These are phyloP conservation scores for Netelia fuscicornis DNA, from an alignment of 2,888 invertebrate genomes.

Conservation along the genomic window DNA sequence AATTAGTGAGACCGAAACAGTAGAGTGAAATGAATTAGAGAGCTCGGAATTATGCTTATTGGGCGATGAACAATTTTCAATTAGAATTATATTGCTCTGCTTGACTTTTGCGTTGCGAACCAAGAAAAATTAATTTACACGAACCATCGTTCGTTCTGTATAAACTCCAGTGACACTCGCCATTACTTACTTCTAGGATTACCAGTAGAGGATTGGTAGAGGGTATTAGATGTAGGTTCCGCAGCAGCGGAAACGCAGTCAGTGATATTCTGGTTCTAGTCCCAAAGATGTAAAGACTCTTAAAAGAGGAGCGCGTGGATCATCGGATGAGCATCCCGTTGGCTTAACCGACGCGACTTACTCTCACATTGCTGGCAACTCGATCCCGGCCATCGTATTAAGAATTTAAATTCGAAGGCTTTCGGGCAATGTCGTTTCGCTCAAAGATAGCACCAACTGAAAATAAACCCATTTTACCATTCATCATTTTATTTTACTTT, in stretches of 20 bases:
- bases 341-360: background rate
- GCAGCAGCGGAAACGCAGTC: background rate
- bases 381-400: background rate
- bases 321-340: background rate
- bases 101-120: conserved; percentile 56
- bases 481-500: background rate
- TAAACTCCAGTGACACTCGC: conserved; percentile 51
- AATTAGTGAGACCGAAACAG: conserved; percentile 71
- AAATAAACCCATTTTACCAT: background rate
- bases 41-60: conserved; percentile 50
- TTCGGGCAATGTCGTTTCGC: background rate
- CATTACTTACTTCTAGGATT: conserved; percentile 73
- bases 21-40: background rate
- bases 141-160: background rate
- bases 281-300: background rate
- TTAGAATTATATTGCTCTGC: conserved; percentile 70
- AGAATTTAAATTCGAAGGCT: background rate
- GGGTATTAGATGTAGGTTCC: background rate
- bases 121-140: background rate
- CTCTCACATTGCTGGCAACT: background rate
- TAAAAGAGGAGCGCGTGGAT: background rate
- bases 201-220: conserved; percentile 47
- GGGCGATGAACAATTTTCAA: conserved; percentile 78
- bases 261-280: background rate
- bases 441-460: background rate